These are phyloP conservation scores for Corvus cornix DNA, from an alignment of 2,113 vertebrate species.

Conservation along the genomic window DNA sequence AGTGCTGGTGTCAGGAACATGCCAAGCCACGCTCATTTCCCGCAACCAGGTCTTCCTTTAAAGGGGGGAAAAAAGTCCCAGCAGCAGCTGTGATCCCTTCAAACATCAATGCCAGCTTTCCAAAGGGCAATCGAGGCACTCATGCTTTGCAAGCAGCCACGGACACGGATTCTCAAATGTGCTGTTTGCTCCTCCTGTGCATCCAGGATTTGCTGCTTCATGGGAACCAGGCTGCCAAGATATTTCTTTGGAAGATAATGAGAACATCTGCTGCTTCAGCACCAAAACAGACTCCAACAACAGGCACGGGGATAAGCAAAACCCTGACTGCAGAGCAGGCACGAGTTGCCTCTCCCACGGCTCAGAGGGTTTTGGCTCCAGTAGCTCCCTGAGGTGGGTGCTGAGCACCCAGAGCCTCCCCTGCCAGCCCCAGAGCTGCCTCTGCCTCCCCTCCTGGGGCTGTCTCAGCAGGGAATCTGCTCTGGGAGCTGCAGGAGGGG, in stretches of 20 bases:
- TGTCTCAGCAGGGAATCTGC: not conserved
- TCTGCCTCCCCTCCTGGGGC: not conserved
- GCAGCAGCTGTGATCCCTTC: not conserved
- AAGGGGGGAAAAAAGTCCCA: not conserved
- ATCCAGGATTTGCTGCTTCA: slow-evolving; percentile 6
- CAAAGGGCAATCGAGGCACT: not conserved
- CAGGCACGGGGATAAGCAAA: not conserved
- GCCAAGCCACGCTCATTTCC: not conserved
- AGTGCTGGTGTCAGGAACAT: not conserved
- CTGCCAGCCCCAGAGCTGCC: not conserved
- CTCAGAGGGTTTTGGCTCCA: not conserved
- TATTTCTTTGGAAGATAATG: slow-evolving; percentile 39
- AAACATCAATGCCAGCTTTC: not conserved
- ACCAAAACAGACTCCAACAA: not conserved
- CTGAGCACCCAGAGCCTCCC: not conserved
- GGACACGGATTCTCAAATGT: not conserved
- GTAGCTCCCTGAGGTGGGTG: not conserved
- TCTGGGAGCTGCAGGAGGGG: not conserved
- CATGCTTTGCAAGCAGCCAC: not conserved
- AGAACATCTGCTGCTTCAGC: slow-evolving; percentile 57
- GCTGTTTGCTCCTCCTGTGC: not conserved
- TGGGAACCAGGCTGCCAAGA: slow-evolving; percentile 5
- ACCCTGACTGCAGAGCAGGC: not conserved
- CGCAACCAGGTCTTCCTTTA: not conserved
- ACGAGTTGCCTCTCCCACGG: not conserved